Percentiles rank a stretch among this genome's conserved stretches.
phyloP scores from a whole-genome alignment of 2,888 invertebrate genomes.

The Callimorpha dominula region DNA sequence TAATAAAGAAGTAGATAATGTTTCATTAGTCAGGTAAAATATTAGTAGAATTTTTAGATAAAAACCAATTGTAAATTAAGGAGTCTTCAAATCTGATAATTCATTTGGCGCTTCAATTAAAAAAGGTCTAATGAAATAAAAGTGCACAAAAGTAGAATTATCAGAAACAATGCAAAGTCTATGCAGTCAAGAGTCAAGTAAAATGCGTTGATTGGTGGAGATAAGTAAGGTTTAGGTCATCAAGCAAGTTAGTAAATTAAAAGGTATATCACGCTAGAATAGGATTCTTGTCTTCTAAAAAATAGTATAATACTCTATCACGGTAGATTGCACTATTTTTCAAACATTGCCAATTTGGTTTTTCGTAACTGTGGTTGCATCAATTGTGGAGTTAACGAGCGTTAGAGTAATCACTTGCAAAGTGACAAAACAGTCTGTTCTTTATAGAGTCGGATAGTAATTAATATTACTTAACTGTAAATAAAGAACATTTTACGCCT shows the following conservation, averaged over 20 bases:
- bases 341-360: constrained; percentile 64
- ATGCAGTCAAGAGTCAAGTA: constrained; percentile 11
- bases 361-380: constrained; percentile 73
- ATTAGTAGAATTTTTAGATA: background rate
- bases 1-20: background rate
- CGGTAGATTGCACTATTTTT: constrained; percentile 4
- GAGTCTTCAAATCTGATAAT: background rate
- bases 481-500: constrained; percentile 74
- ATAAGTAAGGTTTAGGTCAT: constrained; percentile 8
- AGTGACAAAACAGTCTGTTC: constrained; percentile 71
- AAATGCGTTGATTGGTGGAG: constrained; percentile 9
- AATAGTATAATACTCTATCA: background rate
- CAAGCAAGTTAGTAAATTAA: background rate
- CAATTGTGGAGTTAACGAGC: constrained; percentile 62
- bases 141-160: constrained; percentile 11
- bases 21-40: background rate
- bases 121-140: background rate
- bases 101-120: background rate
- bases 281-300: background rate
- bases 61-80: background rate
- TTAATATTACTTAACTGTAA: constrained; percentile 80
- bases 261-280: background rate
- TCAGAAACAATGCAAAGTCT: constrained; percentile 43
- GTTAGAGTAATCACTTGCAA: constrained; percentile 70
- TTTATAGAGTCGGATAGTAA: constrained; percentile 73